Base-by-base conservation (phyloP, 2,797 vertebrate species). In the Acridotheres tristis region DNA sequence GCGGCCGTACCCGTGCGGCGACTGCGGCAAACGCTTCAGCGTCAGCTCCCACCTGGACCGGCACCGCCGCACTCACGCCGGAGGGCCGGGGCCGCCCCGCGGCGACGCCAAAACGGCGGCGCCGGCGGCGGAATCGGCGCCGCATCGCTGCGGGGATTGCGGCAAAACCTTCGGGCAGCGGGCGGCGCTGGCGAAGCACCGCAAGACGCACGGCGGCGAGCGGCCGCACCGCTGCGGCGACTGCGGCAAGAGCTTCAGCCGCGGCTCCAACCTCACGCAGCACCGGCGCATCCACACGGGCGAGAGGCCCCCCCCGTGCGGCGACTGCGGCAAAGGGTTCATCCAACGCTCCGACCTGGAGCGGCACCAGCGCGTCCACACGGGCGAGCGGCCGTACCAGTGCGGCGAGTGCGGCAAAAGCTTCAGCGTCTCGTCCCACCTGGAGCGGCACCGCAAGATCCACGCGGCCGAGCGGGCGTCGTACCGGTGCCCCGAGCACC, bases 11-110 rank as follows among this genome's bases (percentile, higher is more conserved):
- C 9, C 45, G 0, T 93, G 91, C 13, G 32, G 14, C 1, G 95
- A 97, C 17, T 98, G 82, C 77, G 97, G 94, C 72, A 98, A 90
- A 50, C 5, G 93, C 4, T 96, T 96, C 96, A 97, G 96, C 1
- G 96, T 97, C 40, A 95, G 96, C 10, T 96, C 95, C 10, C 95
- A 96, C 58, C 29, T 96, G 1, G 92, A 96, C 7, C 85, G 95
- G 16, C 95, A 96, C 29, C 86, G 75, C 7, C 88, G 83, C 1
- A 89, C 55, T 0, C 95, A 96, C 5, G 12, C 79, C 1, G 58
- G 62, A 0, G 87, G 73, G 1, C 82, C 76, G 3, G 48, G 48
- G 10, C 48, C 51, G 85, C 0, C 48, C 15, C 47, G 5, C 22
- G 25, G 5, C 48, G 27, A 96, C 95, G 23, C 90, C 69, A 50